Conservation (phyloP, 2,113 vertebrate species). For the Shinisaurus crocodilurus region DNA sequence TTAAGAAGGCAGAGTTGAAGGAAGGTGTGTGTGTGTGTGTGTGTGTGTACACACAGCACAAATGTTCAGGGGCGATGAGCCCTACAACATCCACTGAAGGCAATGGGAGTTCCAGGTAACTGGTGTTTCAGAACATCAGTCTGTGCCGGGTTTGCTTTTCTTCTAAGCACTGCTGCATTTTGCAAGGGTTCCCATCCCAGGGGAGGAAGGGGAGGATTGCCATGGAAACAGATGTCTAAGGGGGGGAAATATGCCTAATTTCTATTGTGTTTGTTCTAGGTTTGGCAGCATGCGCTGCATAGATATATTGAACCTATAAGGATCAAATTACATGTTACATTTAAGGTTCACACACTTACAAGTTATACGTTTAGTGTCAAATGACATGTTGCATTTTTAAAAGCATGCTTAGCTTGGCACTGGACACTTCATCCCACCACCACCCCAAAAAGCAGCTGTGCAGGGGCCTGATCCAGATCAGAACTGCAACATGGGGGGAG, state of each 20-base stretch:
- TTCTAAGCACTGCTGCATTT: constrained; percentile 9
- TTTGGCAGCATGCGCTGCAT: background rate
- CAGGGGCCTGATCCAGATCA: background rate
- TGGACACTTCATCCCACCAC: background rate
- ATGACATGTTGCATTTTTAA: background rate
- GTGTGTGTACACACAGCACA: background rate
- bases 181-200: background rate
- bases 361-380: background rate
- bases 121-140: background rate
- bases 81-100: background rate
- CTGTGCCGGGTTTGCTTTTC: constrained; percentile 3
- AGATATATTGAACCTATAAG: background rate
- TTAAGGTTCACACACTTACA: background rate
- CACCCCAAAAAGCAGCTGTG: background rate
- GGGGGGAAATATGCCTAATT: background rate
- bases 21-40: background rate
- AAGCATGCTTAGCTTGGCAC: background rate
- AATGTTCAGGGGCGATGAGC: background rate
- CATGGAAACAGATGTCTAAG: constrained; percentile 32
- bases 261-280: constrained; percentile 16
- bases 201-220: background rate
- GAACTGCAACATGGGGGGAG: background rate
- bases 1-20: background rate
- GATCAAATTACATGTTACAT: background rate
- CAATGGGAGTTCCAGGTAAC: constrained; percentile 23